Conservation (phyloP, 1,140 invertebrate genomes). For the roundworm (Caenorhabditis elegans) region DNA sequence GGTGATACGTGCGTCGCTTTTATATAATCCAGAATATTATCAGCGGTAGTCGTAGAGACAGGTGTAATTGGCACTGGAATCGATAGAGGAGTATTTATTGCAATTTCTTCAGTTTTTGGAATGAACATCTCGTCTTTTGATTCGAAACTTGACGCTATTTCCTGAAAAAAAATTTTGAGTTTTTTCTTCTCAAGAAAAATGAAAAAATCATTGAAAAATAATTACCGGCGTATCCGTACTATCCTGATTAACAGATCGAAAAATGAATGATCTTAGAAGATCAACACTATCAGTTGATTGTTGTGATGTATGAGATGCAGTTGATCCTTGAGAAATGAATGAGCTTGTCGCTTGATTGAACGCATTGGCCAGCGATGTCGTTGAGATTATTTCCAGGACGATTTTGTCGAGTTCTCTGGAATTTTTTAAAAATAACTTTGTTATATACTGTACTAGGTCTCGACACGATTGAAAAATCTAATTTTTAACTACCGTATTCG, state of each 20-base stretch:
- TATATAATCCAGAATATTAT: constrained; percentile 6
- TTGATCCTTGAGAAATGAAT: not conserved
- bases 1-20: not conserved
- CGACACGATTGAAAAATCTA: not conserved
- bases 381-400: constrained; percentile 11
- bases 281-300: constrained; percentile 10
- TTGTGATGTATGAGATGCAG: not conserved
- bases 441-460: not conserved
- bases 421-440: not conserved
- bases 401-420: constrained; percentile 29
- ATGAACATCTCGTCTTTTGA: not conserved
- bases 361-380: not conserved
- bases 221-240: not conserved
- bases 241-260: not conserved
- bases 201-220: no score
- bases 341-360: constrained; percentile 3
- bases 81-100: not conserved
- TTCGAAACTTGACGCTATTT: not conserved
- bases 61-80: not conserved
- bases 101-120: not conserved
- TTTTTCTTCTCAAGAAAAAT: no score
- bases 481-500: no score
- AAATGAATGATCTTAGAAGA: not conserved
- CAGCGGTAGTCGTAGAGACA: not conserved
- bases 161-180: not conserved